Percentiles rank a stretch among this genome's conserved stretches.
Conservation (phyloP, 2,888 invertebrate species). For the Geophilus truncorum region DNA sequence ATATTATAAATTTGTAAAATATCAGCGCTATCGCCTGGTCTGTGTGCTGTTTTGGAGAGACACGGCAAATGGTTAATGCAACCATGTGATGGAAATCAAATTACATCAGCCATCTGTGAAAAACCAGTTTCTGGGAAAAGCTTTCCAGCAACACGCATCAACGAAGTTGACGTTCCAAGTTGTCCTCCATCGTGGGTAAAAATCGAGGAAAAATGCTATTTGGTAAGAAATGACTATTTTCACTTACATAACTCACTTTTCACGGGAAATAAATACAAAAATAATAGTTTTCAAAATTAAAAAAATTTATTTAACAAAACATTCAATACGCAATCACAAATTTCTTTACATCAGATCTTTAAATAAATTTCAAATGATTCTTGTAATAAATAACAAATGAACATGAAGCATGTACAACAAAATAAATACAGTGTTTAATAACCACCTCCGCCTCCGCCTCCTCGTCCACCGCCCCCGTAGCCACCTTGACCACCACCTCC, state of each 20-base stretch:
- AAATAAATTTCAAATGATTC: not conserved
- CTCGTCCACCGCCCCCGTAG: not conserved
- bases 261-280: not conserved
- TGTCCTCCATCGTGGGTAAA: not conserved
- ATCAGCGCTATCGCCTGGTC: not conserved
- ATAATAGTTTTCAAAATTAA: not conserved
- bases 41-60: slow-evolving; percentile 13
- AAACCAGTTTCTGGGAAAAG: not conserved
- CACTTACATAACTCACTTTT: too few relatives aligned
- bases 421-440: too few relatives aligned
- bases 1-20: too few relatives aligned
- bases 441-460: too few relatives aligned
- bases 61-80: slow-evolving; percentile 16
- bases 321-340: not conserved
- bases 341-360: not conserved
- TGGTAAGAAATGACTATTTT: slow-evolving; percentile 19
- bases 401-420: not conserved
- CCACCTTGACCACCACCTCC: not conserved
- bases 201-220: not conserved
- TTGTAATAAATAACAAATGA: not conserved
- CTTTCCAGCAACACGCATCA: not conserved
- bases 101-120: not conserved
- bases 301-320: not conserved
- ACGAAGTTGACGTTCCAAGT: too few relatives aligned
- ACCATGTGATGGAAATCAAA: not conserved